Conservation (phyloP, 1,140 invertebrate genomes). For the Armadillidium nasatum region DNA sequence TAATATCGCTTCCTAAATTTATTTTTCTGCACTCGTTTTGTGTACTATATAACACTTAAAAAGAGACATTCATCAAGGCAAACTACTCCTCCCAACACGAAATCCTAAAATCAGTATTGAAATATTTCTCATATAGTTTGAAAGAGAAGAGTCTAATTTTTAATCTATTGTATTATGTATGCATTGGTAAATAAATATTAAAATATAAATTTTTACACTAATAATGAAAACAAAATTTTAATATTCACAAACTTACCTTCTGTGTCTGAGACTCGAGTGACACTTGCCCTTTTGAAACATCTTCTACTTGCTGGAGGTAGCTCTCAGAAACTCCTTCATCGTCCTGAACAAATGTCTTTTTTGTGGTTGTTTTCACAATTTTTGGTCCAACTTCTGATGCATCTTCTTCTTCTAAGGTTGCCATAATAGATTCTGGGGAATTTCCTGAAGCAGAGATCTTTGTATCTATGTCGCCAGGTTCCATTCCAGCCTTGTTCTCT, state of each 20-base stretch:
- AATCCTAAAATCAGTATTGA: no score
- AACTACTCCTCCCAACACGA: no score
- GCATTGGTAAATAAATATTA: neutral
- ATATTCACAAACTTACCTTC: slow-evolving; percentile 17
- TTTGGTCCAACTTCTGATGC: slow-evolving; percentile 58
- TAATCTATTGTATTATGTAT: no score
- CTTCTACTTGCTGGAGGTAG: slow-evolving; percentile 80
- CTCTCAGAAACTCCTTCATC: slow-evolving; percentile 77
- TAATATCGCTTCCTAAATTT: no score
- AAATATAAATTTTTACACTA: neutral
- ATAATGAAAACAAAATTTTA: neutral
- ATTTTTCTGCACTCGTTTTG: no score
- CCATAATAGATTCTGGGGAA: neutral
- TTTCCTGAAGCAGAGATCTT: slow-evolving; percentile 23
- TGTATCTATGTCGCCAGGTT: slow-evolving; percentile 36
- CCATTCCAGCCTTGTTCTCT: slow-evolving; percentile 42
- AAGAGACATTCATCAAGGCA: no score
- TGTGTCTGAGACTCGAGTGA: slow-evolving; percentile 17
- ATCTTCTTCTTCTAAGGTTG: neutral
- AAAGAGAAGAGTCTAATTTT: no score
- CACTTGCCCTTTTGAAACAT: slow-evolving; percentile 62
- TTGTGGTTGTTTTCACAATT: slow-evolving; percentile 82
- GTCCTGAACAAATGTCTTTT: slow-evolving; percentile 79
- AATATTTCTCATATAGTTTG: no score
- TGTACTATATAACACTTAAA: no score